These are phyloP conservation scores for Melieria omissa DNA, from an alignment of 2,888 invertebrate genomes.

Conservation along the genomic window DNA sequence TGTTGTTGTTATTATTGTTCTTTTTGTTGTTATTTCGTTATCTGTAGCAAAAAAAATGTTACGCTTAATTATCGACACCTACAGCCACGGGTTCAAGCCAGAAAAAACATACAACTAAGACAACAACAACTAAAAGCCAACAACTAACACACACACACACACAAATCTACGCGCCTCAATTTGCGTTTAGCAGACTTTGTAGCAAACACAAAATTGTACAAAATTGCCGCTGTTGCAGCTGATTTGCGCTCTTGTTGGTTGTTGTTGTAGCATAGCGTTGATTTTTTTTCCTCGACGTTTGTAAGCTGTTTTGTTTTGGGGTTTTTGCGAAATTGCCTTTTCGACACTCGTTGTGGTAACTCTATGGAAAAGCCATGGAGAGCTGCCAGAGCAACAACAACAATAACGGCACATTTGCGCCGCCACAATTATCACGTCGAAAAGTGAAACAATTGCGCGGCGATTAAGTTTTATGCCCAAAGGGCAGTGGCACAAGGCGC, in stretches of 20 bases:
- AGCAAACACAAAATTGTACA: neutral
- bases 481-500: conserved; percentile 1
- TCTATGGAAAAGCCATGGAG: too few relatives aligned
- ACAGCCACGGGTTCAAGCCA: conserved; percentile 10
- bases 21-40: neutral
- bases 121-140: conserved; percentile 15
- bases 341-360: too few relatives aligned
- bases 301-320: too few relatives aligned
- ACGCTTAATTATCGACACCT: conserved; percentile 30
- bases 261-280: too few relatives aligned
- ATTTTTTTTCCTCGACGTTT: too few relatives aligned
- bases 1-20: neutral
- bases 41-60: conserved; percentile 18
- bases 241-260: too few relatives aligned
- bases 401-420: conserved; percentile 15
- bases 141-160: neutral
- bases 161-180: neutral
- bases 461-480: conserved; percentile 23
- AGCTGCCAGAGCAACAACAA: too few relatives aligned
- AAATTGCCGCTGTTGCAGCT: neutral
- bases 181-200: neutral
- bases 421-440: conserved; percentile 27
- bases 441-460: conserved; percentile 17
- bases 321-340: too few relatives aligned
- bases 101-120: neutral